Evolutionary conservation across 2,888 invertebrate species (phyloP), one percentile per base, ranked within the genome.

Genomic region (Limenitis camilla): DNA sequence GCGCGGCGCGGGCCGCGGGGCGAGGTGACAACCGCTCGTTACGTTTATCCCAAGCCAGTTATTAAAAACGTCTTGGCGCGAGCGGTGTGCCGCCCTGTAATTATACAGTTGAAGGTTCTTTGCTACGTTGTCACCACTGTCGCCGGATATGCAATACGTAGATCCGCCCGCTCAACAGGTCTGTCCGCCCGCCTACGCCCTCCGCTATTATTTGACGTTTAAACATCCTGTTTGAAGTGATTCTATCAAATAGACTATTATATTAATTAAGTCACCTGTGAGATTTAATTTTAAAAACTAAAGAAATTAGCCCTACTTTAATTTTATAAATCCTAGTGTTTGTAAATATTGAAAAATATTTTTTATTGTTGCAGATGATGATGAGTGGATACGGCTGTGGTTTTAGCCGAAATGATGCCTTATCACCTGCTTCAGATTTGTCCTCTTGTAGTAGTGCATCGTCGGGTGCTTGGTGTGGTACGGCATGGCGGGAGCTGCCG

Each of bases 31-130:
- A 87, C 87, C 87, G 85, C 86, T 87, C 78, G 87, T 87, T 87
- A 87, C 84, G 79, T 82, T 83, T 80, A 82, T 78, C 71, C 84
- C 74, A 87, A 88, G 88, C 86, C 88, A 88, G 88, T 88, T 88
- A 88, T 88, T 88, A 88, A 88, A 88, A 88, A 88, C 88, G 84
- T 88, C 88, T 88, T 87, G 88, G 76, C 87, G 88, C 78, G 88
- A 86, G 75, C 83, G 86, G 87, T 82, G 86, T 65, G 76, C 86
- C 87, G 86, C 86, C 86, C 87, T 85, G 83, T 87, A 86, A 88
- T 88, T 87, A 87, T 82, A 76, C 77, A 80, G 80, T 83, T 82
- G 81, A 73, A 81, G 76, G 76, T 74, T 79, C 75, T 79, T 49
- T 63, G 74, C 74, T 71, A 71, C 76, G 80, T 78, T 83, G 84